Evolutionary conservation across 1,140 invertebrate species (phyloP).

Genomic region (Xylocopa sonorina): DNA sequence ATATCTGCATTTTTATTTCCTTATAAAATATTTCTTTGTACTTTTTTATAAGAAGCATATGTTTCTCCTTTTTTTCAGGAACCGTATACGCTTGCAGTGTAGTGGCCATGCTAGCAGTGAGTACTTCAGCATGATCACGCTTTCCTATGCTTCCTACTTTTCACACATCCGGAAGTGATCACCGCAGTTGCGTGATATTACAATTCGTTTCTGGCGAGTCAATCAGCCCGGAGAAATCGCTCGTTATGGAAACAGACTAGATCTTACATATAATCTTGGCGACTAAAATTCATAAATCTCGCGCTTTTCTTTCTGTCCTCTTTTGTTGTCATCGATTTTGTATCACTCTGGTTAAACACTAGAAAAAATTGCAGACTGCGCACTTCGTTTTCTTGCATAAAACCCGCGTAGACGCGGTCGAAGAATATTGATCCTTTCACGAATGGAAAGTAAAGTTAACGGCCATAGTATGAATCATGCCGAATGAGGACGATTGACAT

Average conservation of each 20-base stretch:
- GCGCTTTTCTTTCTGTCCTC: neutral
- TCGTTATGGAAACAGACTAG: slow-evolving; percentile 12
- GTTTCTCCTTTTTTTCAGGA: slow-evolving; percentile 52
- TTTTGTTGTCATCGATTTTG: neutral
- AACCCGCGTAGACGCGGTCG: neutral
- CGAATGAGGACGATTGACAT: neutral
- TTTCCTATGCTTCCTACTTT: slow-evolving; percentile 35
- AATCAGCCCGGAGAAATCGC: neutral
- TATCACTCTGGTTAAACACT: neutral
- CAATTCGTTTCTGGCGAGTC: neutral
- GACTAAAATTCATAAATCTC: neutral
- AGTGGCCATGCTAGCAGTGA: slow-evolving; percentile 63
- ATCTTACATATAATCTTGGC: neutral
- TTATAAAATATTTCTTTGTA: no score
- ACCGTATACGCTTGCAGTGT: slow-evolving; percentile 53
- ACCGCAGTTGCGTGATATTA: slow-evolving; percentile 22
- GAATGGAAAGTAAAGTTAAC: slow-evolving; percentile 37
- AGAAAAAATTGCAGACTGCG: neutral
- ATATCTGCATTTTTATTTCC: no score
- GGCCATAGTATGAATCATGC: slow-evolving; percentile 27
- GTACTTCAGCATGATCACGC: slow-evolving; percentile 30
- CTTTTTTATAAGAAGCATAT: neutral
- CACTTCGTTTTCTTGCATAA: slow-evolving; percentile 11
- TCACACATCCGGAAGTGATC: slow-evolving; percentile 35
- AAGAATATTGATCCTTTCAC: slow-evolving; percentile 39